Conservation (phyloP, 1,140 invertebrate genomes). For the Neodiprion fabricii region DNA sequence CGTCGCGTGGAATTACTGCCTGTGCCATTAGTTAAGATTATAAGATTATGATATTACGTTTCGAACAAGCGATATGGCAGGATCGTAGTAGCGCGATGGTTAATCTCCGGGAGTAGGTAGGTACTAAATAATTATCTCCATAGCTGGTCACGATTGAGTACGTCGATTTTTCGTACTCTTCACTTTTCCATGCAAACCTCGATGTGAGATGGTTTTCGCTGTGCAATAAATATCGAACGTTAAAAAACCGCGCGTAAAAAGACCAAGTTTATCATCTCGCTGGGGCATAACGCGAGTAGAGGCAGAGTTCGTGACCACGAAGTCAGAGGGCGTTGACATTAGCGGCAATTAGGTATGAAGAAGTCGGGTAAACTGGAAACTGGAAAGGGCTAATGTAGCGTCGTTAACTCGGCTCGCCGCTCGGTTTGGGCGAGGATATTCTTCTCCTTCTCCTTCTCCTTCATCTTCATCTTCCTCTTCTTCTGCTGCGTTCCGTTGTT, state of each 20-base stretch:
- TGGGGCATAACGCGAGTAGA: background rate
- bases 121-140: too few species aligned
- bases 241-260: background rate
- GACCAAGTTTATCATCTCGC: background rate
- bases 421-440: background rate
- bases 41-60: too few species aligned
- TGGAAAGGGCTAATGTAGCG: conserved; percentile 10
- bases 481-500: background rate
- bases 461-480: background rate
- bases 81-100: too few species aligned
- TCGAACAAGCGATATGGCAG: too few species aligned
- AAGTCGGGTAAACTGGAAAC: conserved; percentile 1
- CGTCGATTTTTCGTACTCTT: too few species aligned
- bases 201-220: too few species aligned
- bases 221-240: too few species aligned
- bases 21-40: too few species aligned
- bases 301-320: background rate
- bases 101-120: too few species aligned
- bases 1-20: too few species aligned
- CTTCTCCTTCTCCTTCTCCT: background rate
- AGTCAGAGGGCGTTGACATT: conserved; percentile 13
- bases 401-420: background rate
- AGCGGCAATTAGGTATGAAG: conserved; percentile 14
- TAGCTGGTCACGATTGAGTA: too few species aligned
- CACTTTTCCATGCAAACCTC: too few species aligned